Percentiles rank a stretch among this genome's conserved stretches.
These are phyloP conservation scores for Zonotrichia leucophrys DNA, from an alignment of 2,113 vertebrate species.

Conservation along the genomic window DNA sequence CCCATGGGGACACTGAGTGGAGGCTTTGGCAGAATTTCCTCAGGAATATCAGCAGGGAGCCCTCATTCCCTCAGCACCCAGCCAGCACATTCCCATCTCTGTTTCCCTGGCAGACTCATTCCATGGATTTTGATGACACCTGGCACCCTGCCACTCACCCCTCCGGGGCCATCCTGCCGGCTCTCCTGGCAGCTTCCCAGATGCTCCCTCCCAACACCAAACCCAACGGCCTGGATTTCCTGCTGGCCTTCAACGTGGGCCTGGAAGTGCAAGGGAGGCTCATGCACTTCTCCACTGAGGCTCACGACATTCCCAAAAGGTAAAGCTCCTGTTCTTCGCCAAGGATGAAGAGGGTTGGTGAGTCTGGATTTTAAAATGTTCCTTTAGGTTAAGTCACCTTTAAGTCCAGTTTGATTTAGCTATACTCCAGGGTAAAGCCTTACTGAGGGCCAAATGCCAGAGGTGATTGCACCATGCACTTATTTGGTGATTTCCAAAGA, in stretches of 20 bases:
- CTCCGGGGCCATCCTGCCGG: constrained; percentile 85
- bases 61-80: background rate
- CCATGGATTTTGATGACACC: constrained; percentile 91
- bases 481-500: background rate
- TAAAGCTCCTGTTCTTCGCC: background rate
- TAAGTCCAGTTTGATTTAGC: background rate
- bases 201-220: constrained; percentile 78
- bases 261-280: constrained; percentile 87
- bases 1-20: rapidly evolving
- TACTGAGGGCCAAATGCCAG: background rate
- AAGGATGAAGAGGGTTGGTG: background rate
- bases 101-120: constrained; percentile 76
- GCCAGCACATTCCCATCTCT: background rate
- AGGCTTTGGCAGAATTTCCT: background rate
- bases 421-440: background rate
- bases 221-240: constrained; percentile 82
- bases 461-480: background rate
- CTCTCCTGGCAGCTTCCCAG: constrained; percentile 83
- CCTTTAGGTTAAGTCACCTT: background rate
- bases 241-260: constrained; percentile 86
- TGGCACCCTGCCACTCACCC: constrained; percentile 91
- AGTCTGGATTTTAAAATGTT: background rate
- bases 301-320: constrained; percentile 86
- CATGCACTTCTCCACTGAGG: constrained; percentile 86
- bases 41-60: background rate